Evolutionary conservation across 2,888 invertebrate genomes (phyloP), one percentile per base, ranked within the genome.

Genomic region (Tipula confusa): DNA sequence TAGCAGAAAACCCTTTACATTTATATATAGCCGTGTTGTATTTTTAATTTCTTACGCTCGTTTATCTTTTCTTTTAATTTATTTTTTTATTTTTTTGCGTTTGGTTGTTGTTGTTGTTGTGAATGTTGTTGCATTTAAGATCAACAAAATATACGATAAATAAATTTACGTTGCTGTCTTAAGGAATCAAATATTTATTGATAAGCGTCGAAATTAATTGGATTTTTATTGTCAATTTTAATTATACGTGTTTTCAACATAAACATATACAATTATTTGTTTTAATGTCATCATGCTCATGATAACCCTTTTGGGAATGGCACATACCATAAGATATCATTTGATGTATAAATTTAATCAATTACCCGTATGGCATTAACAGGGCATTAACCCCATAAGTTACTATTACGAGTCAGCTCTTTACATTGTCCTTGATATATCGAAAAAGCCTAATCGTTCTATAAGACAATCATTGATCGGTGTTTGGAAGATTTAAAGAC

Each of bases 131-230:
- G 33, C 33, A 33, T 33, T 33, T 64, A 64, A 64, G 64, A 64
- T 24, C 18, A 24, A 24, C 24, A 64, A 64, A 64, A 64, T 33
- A 33, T 64, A 24, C 64, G 24, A 18, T 24, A 64, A 24, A 64
- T 64, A 64, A 64, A 64, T 64, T 64, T 64, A 64, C 7, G 18
- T 64, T 64, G 7, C 43, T 24, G 64, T 64, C 64, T 64, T 64
- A 64, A 18, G 24, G 24, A 64, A 24, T 64, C 64, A 64, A 64
- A 64, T 24, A 64, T 64, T 64, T 64, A 64, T 64, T 64, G 64
- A 64, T 64, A 64, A 64, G 64, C 64, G 64, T 24, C 64, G 64
- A 64, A 64, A 64, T 64, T 64, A 64, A 64, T 64, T 64, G 64
- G 64, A 64, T 64, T 64, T 64, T 64, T 64, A 64, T 24, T 64